phyloP scores from a whole-genome alignment of 2,797 vertebrate genomes.

The Tachyglossus aculeatus region DNA sequence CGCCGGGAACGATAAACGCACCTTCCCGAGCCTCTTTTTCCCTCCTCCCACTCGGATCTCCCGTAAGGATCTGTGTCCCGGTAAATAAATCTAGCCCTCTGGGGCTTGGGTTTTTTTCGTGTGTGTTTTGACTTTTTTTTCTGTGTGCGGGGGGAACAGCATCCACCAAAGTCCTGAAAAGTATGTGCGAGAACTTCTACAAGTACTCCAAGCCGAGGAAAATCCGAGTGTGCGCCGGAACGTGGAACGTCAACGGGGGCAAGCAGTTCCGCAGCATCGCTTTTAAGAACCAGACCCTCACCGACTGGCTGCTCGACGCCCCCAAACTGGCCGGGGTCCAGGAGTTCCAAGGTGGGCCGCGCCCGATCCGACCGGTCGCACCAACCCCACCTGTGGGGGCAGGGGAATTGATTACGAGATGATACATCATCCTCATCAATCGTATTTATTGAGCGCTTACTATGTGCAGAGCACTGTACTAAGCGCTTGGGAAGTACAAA shows the following conservation, averaged over 20 bases:
- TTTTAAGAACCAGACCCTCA: conserved; percentile 96
- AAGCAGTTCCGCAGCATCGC: conserved; percentile 98
- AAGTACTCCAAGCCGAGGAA: conserved; percentile 92
- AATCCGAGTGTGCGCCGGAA: conserved; percentile 90
- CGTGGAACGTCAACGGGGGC: conserved; percentile 97
- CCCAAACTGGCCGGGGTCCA: conserved; percentile 88
- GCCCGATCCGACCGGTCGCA: too few relatives aligned
- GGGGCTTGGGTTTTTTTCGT: neutral
- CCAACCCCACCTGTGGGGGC: too few relatives aligned
- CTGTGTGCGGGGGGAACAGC: too few relatives aligned
- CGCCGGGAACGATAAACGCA: neutral
- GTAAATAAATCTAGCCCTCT: conserved; percentile 7
- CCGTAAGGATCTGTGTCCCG: neutral
- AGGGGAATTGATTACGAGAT: too few relatives aligned
- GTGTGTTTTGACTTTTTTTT: conserved; percentile 11
- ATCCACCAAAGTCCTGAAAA: conserved; percentile 92
- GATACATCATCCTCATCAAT: too few relatives aligned
- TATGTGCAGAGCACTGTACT: too few relatives aligned
- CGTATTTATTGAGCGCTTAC: too few relatives aligned
- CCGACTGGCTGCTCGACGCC: conserved; percentile 96
- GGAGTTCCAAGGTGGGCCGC: conserved; percentile 89
- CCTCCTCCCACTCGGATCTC: neutral
- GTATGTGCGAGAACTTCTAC: conserved; percentile 95
- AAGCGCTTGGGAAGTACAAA: too few relatives aligned
- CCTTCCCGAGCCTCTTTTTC: neutral